phyloP scores from a whole-genome alignment of 2,113 vertebrate genomes.

The Capreolus pygargus region DNA sequence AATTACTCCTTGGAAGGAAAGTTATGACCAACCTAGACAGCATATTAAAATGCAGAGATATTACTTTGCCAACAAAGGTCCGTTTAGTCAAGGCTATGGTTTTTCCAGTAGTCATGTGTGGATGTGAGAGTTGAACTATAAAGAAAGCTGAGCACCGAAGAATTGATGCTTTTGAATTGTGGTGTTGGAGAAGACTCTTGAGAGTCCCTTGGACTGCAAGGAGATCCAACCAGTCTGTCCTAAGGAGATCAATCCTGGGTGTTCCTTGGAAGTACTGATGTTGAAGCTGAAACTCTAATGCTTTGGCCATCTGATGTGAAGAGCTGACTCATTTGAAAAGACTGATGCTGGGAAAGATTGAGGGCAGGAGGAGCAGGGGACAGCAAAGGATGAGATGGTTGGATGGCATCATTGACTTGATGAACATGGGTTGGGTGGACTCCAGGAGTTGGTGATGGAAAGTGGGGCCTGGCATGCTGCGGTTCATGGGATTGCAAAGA shows the following conservation, averaged over 20 bases:
- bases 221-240: background rate
- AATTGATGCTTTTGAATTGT: background rate
- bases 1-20: background rate
- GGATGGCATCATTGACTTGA: background rate
- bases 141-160: accelerated
- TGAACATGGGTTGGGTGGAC: background rate
- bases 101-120: background rate
- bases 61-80: background rate
- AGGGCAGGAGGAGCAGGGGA: background rate
- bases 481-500: background rate
- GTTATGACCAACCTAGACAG: background rate
- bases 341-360: background rate
- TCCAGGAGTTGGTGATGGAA: background rate
- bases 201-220: background rate
- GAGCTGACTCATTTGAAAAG: background rate
- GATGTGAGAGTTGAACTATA: background rate
- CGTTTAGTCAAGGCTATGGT: background rate
- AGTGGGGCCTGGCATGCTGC: background rate
- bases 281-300: background rate
- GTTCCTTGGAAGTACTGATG: background rate
- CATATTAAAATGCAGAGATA: background rate
- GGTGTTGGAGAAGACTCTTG: background rate
- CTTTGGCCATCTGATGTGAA: background rate
- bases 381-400: background rate
- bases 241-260: background rate